Percentiles rank a stretch among this genome's conserved stretches.
Evolutionary conservation across 2,797 vertebrate species (phyloP).

Genomic region (Sandelia bainsii): DNA sequence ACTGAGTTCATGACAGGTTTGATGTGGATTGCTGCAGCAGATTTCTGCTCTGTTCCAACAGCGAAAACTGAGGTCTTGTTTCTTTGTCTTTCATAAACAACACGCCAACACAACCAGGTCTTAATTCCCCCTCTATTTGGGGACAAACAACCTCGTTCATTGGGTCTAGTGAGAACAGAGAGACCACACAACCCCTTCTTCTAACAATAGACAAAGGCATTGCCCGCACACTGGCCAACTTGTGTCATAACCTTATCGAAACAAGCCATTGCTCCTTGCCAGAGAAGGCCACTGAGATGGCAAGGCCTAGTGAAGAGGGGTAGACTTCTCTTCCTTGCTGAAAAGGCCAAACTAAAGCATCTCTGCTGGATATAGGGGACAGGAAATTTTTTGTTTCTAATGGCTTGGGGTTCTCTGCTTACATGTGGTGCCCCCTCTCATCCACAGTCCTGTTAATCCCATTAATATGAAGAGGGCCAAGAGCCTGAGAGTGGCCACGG

Average conservation of each 20-base stretch:
- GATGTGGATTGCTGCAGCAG: slow-evolving; percentile 51
- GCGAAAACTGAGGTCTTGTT: slow-evolving; percentile 64
- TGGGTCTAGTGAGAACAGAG: slow-evolving; percentile 65
- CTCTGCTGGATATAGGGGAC: slow-evolving; percentile 68
- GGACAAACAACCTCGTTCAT: slow-evolving; percentile 70
- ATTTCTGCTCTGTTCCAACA: slow-evolving; percentile 62
- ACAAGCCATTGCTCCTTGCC: slow-evolving; percentile 61
- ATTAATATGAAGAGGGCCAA: slow-evolving; percentile 85
- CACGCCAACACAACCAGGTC: slow-evolving; percentile 63
- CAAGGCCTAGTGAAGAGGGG: slow-evolving; percentile 40
- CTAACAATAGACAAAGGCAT: slow-evolving; percentile 75
- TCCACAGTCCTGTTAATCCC: slow-evolving; percentile 80
- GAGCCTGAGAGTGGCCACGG: slow-evolving; percentile 75
- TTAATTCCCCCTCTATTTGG: slow-evolving; percentile 67
- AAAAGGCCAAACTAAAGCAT: slow-evolving; percentile 73
- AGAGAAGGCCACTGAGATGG: slow-evolving; percentile 61
- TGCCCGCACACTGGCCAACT: slow-evolving; percentile 66
- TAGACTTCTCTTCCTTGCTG: slow-evolving; percentile 52
- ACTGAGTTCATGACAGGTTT: slow-evolving; percentile 72
- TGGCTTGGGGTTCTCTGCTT: slow-evolving; percentile 76
- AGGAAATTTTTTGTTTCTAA: slow-evolving; percentile 78
- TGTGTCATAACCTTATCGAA: slow-evolving; percentile 78
- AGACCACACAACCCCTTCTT: slow-evolving; percentile 76
- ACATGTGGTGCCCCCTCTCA: slow-evolving; percentile 73
- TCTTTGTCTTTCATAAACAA: slow-evolving; percentile 73